phyloP scores from a whole-genome alignment of 2,888 invertebrate genomes.

The Conomelus anceps region DNA sequence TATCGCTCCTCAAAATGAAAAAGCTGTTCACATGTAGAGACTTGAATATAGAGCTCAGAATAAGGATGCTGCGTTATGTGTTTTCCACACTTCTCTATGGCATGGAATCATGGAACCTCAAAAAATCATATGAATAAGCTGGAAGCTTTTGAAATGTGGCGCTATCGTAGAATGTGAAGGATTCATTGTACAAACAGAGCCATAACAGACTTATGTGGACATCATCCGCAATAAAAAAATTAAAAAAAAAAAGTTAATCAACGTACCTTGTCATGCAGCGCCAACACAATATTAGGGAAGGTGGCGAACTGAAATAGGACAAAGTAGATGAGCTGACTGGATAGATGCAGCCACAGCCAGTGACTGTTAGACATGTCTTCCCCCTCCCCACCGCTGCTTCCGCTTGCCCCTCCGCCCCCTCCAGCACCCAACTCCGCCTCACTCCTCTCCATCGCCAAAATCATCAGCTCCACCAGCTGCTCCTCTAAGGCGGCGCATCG shows the following conservation, averaged over 20 bases:
- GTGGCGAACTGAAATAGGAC: slow-evolving; percentile 90
- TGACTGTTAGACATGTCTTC: slow-evolving; percentile 47
- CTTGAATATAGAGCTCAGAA: too few relatives aligned
- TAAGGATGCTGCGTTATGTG: too few relatives aligned
- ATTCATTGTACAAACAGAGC: too few relatives aligned
- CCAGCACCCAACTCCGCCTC: slow-evolving; percentile 52
- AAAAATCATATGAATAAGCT: too few relatives aligned
- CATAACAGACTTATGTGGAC: too few relatives aligned
- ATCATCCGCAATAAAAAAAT: too few relatives aligned
- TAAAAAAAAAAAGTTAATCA: slow-evolving; percentile 15
- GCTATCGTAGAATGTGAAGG: too few relatives aligned
- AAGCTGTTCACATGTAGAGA: too few relatives aligned
- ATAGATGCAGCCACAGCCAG: slow-evolving; percentile 88
- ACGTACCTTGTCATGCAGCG: slow-evolving; percentile 70
- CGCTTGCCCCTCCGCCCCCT: slow-evolving; percentile 8
- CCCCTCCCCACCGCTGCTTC: slow-evolving; percentile 27
- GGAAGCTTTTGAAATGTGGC: too few relatives aligned
- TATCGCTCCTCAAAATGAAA: too few relatives aligned
- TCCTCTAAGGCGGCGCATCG: slow-evolving; percentile 86
- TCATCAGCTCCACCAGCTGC: slow-evolving; percentile 83
- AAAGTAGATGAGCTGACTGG: slow-evolving; percentile 90
- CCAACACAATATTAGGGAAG: slow-evolving; percentile 86
- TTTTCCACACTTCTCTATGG: too few relatives aligned
- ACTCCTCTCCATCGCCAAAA: slow-evolving; percentile 86
- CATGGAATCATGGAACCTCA: too few relatives aligned